These are phyloP conservation scores for Polypterus bichir DNA, from an alignment of 2,113 vertebrate genomes.

Conservation along the genomic window DNA sequence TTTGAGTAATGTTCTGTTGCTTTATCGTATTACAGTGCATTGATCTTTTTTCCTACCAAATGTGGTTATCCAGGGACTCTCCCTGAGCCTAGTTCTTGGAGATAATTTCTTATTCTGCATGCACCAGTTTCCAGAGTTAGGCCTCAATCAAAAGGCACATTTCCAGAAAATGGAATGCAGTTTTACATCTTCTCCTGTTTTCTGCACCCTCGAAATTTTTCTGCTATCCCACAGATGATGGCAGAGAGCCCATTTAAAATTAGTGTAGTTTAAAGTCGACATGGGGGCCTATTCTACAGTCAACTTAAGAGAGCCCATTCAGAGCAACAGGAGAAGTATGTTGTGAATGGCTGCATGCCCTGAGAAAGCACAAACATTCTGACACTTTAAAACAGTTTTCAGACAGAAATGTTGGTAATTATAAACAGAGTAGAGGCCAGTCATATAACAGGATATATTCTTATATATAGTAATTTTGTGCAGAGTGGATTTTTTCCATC, in stretches of 20 bases:
- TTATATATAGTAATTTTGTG: too few relatives aligned
- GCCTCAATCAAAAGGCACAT: neutral
- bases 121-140: neutral
- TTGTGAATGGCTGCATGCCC: neutral
- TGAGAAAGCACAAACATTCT: neutral
- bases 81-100: neutral
- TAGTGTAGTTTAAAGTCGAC: conserved; percentile 1
- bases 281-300: conserved; percentile 1
- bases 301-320: too few relatives aligned
- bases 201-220: conserved; percentile 5
- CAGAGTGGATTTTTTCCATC: too few relatives aligned
- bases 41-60: neutral
- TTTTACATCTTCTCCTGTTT: conserved; percentile 2
- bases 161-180: neutral
- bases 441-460: neutral
- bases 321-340: neutral
- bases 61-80: conserved; percentile 1
- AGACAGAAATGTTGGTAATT: neutral
- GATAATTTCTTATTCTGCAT: neutral
- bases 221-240: conserved; percentile 8
- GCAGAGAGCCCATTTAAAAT: conserved; percentile 5
- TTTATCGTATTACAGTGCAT: neutral
- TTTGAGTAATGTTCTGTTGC: too few relatives aligned
- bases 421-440: neutral
- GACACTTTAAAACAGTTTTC: neutral